phyloP scores from a whole-genome alignment of 2,113 vertebrate species.

The Dasypus novemcinctus region DNA sequence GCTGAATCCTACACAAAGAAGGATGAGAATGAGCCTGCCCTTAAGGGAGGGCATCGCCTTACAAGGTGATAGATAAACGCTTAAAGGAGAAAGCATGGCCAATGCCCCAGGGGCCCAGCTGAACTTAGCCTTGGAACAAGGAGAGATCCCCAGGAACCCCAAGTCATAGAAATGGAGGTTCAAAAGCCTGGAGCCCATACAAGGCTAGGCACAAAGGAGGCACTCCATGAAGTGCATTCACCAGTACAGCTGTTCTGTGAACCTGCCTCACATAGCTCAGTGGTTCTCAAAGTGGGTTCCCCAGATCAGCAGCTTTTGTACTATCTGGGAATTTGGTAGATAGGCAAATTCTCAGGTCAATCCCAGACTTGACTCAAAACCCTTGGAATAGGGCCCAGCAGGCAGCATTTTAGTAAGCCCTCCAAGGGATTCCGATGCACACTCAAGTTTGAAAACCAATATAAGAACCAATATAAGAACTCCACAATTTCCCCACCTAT shows the following conservation, averaged over 20 bases:
- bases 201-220: neutral
- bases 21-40: neutral
- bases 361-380: neutral
- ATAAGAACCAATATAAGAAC: neutral
- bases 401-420: neutral
- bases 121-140: neutral
- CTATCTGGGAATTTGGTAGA: neutral
- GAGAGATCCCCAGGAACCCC: neutral
- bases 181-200: neutral
- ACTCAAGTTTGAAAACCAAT: neutral
- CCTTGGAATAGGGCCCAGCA: neutral
- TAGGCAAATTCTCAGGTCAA: neutral
- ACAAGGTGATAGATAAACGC: neutral
- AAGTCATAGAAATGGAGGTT: neutral
- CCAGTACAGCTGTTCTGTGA: neutral
- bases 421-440: neutral
- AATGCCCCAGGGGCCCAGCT: neutral
- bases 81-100: neutral
- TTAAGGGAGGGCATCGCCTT: neutral
- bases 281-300: neutral
- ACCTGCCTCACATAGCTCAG: fast-evolving
- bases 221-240: neutral
- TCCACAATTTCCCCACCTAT: neutral
- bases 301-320: neutral
- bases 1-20: neutral